Evolutionary conservation across 2,888 invertebrate genomes (phyloP).

Genomic region (Yponomeuta cagnagella): DNA sequence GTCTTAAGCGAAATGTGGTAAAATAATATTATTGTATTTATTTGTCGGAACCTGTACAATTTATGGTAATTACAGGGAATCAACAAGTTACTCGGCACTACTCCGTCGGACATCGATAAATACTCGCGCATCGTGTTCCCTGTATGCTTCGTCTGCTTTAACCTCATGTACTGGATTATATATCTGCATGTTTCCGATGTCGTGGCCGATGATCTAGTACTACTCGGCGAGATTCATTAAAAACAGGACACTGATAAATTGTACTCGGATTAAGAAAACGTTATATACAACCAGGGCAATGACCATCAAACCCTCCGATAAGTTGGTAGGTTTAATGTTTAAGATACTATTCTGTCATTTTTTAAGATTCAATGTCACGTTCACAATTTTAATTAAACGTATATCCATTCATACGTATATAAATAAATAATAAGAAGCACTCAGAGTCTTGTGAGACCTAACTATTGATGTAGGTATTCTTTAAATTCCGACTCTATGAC

Average conservation of each 20-base stretch:
- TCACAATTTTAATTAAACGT: conserved; percentile 9
- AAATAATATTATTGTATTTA: too few relatives aligned
- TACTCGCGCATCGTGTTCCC: conserved; percentile 99
- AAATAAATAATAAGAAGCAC: conserved; percentile 11
- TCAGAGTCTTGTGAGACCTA: conserved; percentile 1
- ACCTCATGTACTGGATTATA: conserved; percentile 98
- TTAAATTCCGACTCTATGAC: neutral
- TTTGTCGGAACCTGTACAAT: neutral
- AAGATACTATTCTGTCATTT: conserved; percentile 12
- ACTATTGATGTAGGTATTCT: conserved; percentile 3
- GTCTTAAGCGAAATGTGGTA: neutral
- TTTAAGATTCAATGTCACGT: conserved; percentile 8
- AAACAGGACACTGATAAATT: neutral
- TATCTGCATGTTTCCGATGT: conserved; percentile 97
- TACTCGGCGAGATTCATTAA: conserved; percentile 54
- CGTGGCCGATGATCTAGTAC: conserved; percentile 94
- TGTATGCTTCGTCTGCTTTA: conserved; percentile 98
- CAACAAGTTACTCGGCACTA: conserved; percentile 93
- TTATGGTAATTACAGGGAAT: conserved; percentile 77
- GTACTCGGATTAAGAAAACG: neutral
- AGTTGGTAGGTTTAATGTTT: conserved; percentile 6
- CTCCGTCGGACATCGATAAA: conserved; percentile 99
- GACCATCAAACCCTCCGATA: conserved; percentile 15
- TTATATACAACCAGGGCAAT: conserved; percentile 9
- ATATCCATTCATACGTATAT: neutral